Conservation (phyloP, 2,888 invertebrate genomes). For the Cheiracanthium punctorium region DNA sequence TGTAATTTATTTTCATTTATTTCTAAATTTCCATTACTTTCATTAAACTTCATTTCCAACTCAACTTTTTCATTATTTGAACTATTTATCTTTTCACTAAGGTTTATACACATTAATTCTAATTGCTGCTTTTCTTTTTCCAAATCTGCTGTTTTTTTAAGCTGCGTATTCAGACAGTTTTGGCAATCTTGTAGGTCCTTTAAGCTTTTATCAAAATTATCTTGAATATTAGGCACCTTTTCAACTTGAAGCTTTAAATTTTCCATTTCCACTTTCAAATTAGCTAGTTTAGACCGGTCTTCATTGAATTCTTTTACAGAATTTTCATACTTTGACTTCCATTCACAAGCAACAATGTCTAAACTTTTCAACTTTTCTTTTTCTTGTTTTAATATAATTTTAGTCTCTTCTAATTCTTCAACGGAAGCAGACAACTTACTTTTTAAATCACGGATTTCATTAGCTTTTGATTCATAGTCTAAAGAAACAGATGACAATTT, state of each 20-base stretch:
- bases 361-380: constrained; percentile 12
- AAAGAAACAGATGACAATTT: constrained; percentile 3
- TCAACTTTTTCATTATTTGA: not conserved
- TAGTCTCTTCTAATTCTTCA: constrained; percentile 3
- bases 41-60: not conserved
- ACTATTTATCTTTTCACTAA: no score
- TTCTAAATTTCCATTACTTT: not conserved
- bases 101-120: not conserved
- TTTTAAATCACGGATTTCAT: constrained; percentile 24
- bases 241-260: not conserved
- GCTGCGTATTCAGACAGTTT: not conserved
- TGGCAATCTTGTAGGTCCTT: not conserved
- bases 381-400: not conserved
- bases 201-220: not conserved
- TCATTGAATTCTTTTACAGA: not conserved
- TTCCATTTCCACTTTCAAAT: not conserved
- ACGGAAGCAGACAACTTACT: not conserved
- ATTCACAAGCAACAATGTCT: constrained; percentile 19
- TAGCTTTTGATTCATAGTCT: constrained; percentile 18
- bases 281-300: not conserved
- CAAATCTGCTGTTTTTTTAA: not conserved
- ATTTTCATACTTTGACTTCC: constrained; percentile 15
- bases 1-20: no score
- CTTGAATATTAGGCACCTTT: not conserved
- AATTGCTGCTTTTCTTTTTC: not conserved